Evolutionary conservation across 2,113 vertebrate species (phyloP), one percentile per base, ranked within the genome.

Genomic region (Carettochelys insculpta): DNA sequence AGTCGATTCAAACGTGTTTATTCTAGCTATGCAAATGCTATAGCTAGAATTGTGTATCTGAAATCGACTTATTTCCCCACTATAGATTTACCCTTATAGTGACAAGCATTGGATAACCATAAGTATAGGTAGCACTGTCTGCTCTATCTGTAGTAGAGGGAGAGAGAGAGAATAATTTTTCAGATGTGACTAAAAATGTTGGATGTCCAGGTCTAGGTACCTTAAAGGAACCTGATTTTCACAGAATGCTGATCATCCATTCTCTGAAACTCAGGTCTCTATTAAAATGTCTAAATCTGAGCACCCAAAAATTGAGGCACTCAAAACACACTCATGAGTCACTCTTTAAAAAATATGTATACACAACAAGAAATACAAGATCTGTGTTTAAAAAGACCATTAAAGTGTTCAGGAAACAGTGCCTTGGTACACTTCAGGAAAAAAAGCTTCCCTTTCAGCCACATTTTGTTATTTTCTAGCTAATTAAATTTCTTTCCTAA

Each of bases 401-500:
- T 93, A 81, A 86, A 82, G 6, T 77, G 92, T 94, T 88, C 75
- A 95, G 61, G 90, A 80, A 6, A 61, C 54, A 9, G 31, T 43
- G 43, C 92, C 95, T 95, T 29, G 2, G 34, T 77, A 61, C 5
- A 65, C 56, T 92, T 84, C 83, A 94, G 38, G 80, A 91, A 93
- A 93, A 3, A 88, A 92, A 85, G 13, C 83, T 95, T 86, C 88
- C 90, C 89, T 94, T 97, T 97, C 95, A 83, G 92, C 17, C 9
- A 56, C 43, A 92, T 97, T 97, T 96, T 51, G 76, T 92, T 96
- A 94, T 85, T 94, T 97, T 86, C 89, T 38, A 93, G 41, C 86
- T 96, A 97, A 97, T 97, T 97, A 94, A 94, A 95, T 87, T 87
- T 85, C 47, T 93, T 95, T 97, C 96, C 90, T 65, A 83, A 90